phyloP scores from a whole-genome alignment of 2,113 vertebrate genomes.

The Egretta garzetta region DNA sequence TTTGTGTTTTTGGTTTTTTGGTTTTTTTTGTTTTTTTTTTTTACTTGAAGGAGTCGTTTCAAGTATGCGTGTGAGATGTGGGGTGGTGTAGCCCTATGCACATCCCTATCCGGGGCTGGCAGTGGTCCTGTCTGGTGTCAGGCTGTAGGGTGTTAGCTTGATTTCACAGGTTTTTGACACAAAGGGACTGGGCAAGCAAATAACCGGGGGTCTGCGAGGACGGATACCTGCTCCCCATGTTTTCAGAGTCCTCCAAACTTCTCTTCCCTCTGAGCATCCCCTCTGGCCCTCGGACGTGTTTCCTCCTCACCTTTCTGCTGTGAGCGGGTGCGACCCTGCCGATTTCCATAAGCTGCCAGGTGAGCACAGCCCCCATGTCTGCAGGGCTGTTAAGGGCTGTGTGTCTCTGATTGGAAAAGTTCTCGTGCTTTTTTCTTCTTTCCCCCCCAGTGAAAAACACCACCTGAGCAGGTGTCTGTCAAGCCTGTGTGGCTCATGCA shows the following conservation, averaged over 20 bases:
- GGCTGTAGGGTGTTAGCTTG: background rate
- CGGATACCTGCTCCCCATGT: accelerated
- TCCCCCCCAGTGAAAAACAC: background rate
- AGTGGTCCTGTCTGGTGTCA: background rate
- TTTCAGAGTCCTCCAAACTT: background rate
- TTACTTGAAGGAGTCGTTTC: background rate
- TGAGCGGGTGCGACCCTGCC: background rate
- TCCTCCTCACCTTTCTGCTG: background rate
- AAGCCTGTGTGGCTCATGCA: accelerated
- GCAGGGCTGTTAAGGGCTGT: conserved; percentile 39
- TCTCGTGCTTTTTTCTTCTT: background rate
- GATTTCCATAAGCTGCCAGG: background rate
- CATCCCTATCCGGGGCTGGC: accelerated
- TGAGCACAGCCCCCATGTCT: background rate
- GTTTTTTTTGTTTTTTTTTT: background rate
- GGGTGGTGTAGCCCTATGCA: background rate
- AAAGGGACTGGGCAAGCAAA: background rate
- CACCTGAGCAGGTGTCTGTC: conserved; percentile 39
- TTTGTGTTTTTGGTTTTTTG: too few species aligned
- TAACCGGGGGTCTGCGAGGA: background rate
- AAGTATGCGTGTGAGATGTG: accelerated
- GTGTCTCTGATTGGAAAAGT: conserved; percentile 38
- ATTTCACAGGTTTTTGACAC: background rate
- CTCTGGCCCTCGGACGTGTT: accelerated
- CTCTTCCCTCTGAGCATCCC: background rate